Base-by-base conservation (phyloP, 1,140 invertebrate species). In the Tetranychus cinnabarinus region DNA sequence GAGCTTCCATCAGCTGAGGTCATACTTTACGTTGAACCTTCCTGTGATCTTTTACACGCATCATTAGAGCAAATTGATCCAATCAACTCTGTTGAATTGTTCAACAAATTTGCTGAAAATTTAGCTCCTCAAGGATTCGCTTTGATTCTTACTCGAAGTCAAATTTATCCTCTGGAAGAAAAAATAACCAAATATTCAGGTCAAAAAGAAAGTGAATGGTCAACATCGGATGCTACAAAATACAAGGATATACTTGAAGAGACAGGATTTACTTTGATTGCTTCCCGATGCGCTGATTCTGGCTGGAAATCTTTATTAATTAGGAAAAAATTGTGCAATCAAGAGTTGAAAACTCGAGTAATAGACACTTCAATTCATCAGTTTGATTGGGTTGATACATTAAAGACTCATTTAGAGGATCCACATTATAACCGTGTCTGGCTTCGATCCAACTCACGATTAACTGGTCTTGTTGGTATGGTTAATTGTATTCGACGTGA, bases 401-500 rank as follows among this genome's bases (percentile, higher is more conserved):
- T 68, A 33, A 67, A 68, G 56, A 47, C 46, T 1, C 15, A 13
- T 12, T 15, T 68, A 12, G 33, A 7, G 15, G 65, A 58, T 33
- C 39, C 36, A 35, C n/a, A 7, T 36, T 59, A 64, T 23, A 59
- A 57, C 8, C 66, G 69, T 58, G 37, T 89, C 39, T 79, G 86
- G 68, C 69, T 87, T 12, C 78, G 84, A 23, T 77, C 76, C 56
- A 77, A 81, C 64, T 69, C 68, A 31, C 64, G 62, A 8, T 63
- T 63, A 13, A 82, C 75, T 70, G 90, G 92, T 59, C 76, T 89
- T 37, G 72, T 93, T 54, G 92, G 92, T 47, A 72, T 97, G 64
- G 80, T 84, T 60, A 91, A 87, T 66, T 97, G 92, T 70, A 74
- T 96, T 48, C 81, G 83, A 66, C 77, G 79, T 65, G 91, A 96